Conservation (phyloP, 1,140 invertebrate species). For the Drosophila parabipectinata region DNA sequence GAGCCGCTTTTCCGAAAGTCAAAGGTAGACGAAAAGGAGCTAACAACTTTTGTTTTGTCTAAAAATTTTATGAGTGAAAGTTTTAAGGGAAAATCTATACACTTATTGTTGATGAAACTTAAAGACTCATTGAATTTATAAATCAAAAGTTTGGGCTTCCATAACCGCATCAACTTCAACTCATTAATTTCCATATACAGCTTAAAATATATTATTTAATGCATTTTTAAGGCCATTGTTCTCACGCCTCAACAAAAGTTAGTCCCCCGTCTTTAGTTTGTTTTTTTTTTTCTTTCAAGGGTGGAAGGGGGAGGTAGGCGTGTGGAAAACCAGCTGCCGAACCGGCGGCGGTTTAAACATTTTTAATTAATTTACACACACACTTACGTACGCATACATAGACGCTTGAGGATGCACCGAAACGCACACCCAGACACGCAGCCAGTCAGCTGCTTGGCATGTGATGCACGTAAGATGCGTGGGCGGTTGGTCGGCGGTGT, state of each 20-base stretch:
- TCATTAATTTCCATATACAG: not conserved
- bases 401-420: slow-evolving; percentile 1
- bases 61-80: slow-evolving; percentile 19
- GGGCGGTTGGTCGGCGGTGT: slow-evolving; percentile 4
- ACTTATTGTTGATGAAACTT: too few species aligned
- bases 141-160: not conserved
- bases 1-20: slow-evolving; percentile 11
- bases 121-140: not conserved
- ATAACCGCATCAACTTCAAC: not conserved
- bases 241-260: not conserved
- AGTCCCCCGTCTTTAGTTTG: slow-evolving; percentile 10
- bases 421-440: slow-evolving; percentile 27
- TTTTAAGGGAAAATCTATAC: not conserved
- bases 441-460: slow-evolving; percentile 73
- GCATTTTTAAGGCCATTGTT: slow-evolving; percentile 7
- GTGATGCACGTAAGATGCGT: slow-evolving; percentile 66
- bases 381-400: slow-evolving; percentile 5
- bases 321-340: slow-evolving; percentile 39
- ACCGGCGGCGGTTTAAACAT: slow-evolving; percentile 62
- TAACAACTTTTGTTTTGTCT: slow-evolving; percentile 8
- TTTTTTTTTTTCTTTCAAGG: slow-evolving; percentile 3
- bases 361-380: slow-evolving; percentile 74
- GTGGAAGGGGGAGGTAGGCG: not conserved
- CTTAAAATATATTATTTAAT: slow-evolving; percentile 2
- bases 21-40: slow-evolving; percentile 10